A percentile compares a stretch with the other conserved stretches of the same genome.
phyloP scores from a whole-genome alignment of 2,888 invertebrate species.

The Zelleria hepariella region DNA sequence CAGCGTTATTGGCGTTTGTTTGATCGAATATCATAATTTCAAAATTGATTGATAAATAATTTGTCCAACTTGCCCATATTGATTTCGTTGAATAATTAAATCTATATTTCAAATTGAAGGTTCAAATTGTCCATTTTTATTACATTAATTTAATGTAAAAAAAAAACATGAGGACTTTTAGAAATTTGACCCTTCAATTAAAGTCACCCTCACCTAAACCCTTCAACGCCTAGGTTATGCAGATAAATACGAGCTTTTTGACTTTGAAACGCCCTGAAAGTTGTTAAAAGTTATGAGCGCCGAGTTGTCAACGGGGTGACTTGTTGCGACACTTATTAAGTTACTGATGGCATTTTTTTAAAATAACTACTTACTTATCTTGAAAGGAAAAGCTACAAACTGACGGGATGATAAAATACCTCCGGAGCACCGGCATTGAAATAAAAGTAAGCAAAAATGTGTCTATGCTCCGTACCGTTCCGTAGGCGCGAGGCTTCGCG shows the following conservation, averaged over 20 bases:
- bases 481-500: slow-evolving; percentile 51
- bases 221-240: neutral
- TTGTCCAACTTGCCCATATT: too few species aligned
- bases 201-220: neutral
- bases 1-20: too few species aligned
- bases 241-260: neutral
- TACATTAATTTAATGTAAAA: too few species aligned
- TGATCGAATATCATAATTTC: too few species aligned
- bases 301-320: neutral
- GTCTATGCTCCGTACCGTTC: slow-evolving; percentile 17
- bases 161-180: too few species aligned
- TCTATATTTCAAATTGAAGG: too few species aligned
- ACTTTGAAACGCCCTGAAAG: neutral
- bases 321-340: neutral
- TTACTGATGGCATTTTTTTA: neutral
- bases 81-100: too few species aligned
- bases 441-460: neutral
- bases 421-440: neutral
- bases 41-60: too few species aligned
- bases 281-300: neutral
- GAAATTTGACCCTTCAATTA: neutral
- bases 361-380: too few species aligned
- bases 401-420: neutral
- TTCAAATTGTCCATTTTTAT: too few species aligned
- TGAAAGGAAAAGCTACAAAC: neutral